Evolutionary conservation across 2,888 invertebrate species (phyloP).

Genomic region (Tromatobia lineatoria): DNA sequence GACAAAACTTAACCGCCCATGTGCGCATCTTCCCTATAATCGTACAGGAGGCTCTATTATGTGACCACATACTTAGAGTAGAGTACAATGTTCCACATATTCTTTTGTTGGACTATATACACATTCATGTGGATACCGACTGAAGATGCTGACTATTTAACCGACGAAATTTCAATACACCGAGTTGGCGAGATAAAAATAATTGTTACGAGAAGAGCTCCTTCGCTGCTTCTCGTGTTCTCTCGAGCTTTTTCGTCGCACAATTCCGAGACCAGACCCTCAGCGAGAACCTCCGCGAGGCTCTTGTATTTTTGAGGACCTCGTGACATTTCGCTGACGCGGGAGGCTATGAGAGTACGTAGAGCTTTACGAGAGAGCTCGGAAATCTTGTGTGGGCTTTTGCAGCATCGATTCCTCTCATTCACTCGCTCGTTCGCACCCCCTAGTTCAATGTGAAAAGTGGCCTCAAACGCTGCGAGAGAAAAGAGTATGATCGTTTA

Average conservation of each 20-base stretch:
- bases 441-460: slow-evolving; percentile 6
- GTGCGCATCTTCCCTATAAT: slow-evolving; percentile 48
- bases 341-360: slow-evolving; percentile 5
- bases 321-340: slow-evolving; percentile 62
- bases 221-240: slow-evolving; percentile 3
- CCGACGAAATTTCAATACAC: slow-evolving; percentile 15
- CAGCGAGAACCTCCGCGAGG: slow-evolving; percentile 23
- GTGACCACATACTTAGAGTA: not conserved
- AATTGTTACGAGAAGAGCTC: slow-evolving; percentile 30
- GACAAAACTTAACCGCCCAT: slow-evolving; percentile 57
- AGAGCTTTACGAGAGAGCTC: slow-evolving; percentile 14
- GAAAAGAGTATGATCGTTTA: slow-evolving; percentile 53
- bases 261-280: slow-evolving; percentile 21
- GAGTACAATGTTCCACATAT: slow-evolving; percentile 21
- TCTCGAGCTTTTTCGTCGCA: not conserved
- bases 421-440: not conserved
- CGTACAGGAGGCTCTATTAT: slow-evolving; percentile 33
- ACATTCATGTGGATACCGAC: not conserved
- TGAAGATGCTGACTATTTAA: slow-evolving; percentile 42
- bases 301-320: slow-evolving; percentile 41
- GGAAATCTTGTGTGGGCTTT: slow-evolving; percentile 28
- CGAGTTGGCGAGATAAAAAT: slow-evolving; percentile 27
- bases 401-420: slow-evolving; percentile 35
- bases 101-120: slow-evolving; percentile 13
- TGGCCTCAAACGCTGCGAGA: slow-evolving; percentile 15